A percentile compares a stretch with the other conserved stretches of the same genome.
Conservation (phyloP, 2,113 vertebrate species). For the Ptyas mucosa region DNA sequence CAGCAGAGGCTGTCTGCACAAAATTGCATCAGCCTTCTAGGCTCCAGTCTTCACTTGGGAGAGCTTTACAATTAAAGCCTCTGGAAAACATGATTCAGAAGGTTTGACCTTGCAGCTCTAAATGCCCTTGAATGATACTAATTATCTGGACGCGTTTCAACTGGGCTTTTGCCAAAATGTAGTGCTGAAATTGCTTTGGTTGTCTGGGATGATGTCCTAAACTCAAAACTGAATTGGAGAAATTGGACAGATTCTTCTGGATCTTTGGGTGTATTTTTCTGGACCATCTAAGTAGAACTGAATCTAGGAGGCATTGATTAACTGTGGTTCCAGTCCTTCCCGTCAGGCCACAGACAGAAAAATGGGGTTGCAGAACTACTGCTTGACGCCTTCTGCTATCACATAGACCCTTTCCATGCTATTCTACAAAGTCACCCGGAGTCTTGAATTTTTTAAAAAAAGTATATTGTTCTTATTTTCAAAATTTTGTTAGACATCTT, state of each 20-base stretch:
- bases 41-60: not conserved
- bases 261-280: not conserved
- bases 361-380: not conserved
- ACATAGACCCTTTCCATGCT: not conserved
- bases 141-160: not conserved
- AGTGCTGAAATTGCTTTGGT: not conserved
- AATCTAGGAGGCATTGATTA: not conserved
- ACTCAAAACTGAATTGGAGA: not conserved
- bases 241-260: not conserved
- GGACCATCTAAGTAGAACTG: not conserved
- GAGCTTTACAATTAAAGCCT: not conserved
- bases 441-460: not conserved
- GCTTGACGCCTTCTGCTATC: not conserved
- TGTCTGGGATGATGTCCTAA: not conserved
- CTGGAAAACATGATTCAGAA: not conserved
- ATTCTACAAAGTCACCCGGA: not conserved
- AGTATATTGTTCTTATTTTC: not conserved
- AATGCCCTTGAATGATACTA: not conserved
- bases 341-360: not conserved
- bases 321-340: not conserved
- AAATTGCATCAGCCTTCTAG: not conserved
- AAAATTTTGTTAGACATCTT: not conserved
- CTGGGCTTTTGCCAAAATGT: not conserved
- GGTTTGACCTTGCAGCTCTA: not conserved
- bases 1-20: not conserved